Conservation (phyloP, 1,140 invertebrate species). For the Amphibalanus amphitrite region DNA sequence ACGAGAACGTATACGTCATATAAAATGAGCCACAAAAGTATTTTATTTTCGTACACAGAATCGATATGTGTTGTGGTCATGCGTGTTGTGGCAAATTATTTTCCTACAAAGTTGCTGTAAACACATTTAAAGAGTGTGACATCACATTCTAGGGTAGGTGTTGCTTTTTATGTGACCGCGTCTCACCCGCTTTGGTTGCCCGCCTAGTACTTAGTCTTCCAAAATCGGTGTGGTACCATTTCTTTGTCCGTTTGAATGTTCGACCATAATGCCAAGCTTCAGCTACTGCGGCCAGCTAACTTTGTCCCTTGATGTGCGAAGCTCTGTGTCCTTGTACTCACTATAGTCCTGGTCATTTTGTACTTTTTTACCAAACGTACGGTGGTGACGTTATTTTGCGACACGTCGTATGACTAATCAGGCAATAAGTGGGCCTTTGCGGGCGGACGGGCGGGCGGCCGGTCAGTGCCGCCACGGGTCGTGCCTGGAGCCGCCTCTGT, state of each 20-base stretch:
- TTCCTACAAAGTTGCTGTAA: neutral
- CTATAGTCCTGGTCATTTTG: neutral
- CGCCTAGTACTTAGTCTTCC: neutral
- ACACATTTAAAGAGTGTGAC: neutral
- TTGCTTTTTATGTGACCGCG: neutral
- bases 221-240: neutral
- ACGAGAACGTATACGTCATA: neutral
- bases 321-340: neutral
- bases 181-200: neutral
- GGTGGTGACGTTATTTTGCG: neutral
- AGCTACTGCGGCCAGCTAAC: too few species aligned
- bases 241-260: conserved; percentile 1
- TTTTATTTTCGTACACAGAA: neutral
- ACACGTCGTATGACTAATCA: neutral
- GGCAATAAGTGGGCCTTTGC: neutral
- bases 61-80: neutral
- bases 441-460: too few species aligned
- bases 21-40: neutral
- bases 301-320: too few species aligned
- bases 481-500: neutral
- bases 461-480: neutral
- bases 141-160: neutral
- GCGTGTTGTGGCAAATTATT: neutral
- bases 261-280: neutral
- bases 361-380: neutral